These are phyloP conservation scores for Danionella cerebrum DNA, from an alignment of 2,113 vertebrate species.

Conservation along the genomic window DNA sequence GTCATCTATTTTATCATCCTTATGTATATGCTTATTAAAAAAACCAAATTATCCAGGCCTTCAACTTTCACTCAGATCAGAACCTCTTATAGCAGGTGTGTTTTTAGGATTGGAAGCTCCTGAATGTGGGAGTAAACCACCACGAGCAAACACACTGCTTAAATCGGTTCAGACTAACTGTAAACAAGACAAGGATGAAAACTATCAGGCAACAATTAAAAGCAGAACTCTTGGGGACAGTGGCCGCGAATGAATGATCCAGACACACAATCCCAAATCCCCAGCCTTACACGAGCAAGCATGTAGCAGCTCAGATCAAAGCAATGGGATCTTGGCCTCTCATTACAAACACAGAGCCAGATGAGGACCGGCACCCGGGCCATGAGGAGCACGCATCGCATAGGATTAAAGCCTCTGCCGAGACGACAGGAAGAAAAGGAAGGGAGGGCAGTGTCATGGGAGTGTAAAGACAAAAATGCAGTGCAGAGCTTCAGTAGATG, in stretches of 20 bases:
- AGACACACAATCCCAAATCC: slow-evolving; percentile 15
- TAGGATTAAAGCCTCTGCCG: slow-evolving; percentile 18
- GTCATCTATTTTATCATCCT: no score
- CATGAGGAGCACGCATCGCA: neutral
- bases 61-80: no score
- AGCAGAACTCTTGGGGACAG: neutral
- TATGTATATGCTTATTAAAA: no score
- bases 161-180: neutral
- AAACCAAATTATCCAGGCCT: no score
- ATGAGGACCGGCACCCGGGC: neutral
- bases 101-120: no score
- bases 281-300: slow-evolving; percentile 1
- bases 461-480: slow-evolving; percentile 7
- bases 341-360: slow-evolving; percentile 24
- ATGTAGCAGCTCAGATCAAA: slow-evolving; percentile 29
- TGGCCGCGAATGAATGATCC: neutral
- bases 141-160: no score
- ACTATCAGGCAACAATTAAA: neutral
- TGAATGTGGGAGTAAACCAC: no score
- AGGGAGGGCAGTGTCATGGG: neutral
- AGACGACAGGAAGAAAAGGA: slow-evolving; percentile 11
- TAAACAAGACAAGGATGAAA: neutral
- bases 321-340: slow-evolving; percentile 18
- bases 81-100: no score
- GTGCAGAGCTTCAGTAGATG: slow-evolving; percentile 21